Evolutionary conservation across 1,140 invertebrate genomes (phyloP).

Genomic region (Triops cancriformis): DNA sequence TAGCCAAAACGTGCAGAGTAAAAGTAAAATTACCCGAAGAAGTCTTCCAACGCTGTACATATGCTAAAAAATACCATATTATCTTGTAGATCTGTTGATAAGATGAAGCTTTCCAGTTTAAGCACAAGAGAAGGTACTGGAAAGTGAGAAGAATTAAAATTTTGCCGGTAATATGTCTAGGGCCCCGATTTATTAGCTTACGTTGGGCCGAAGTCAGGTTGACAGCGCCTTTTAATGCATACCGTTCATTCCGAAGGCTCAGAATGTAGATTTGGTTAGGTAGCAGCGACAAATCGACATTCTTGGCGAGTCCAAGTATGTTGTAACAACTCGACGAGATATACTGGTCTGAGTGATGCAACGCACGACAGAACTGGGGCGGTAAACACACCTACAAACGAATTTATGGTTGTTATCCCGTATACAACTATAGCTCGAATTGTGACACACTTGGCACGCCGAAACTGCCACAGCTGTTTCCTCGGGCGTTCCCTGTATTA

Average conservation of each 20-base stretch:
- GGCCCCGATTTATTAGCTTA: neutral
- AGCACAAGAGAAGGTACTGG: neutral
- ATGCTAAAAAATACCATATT: neutral
- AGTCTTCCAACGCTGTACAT: neutral
- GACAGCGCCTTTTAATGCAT: neutral
- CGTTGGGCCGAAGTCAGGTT: neutral
- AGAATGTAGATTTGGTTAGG: neutral
- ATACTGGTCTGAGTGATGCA: neutral
- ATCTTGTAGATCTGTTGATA: neutral
- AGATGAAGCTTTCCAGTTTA: neutral
- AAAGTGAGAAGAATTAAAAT: neutral
- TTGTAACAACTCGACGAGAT: neutral
- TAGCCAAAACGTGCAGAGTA: neutral
- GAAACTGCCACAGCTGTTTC: neutral
- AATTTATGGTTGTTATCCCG: neutral
- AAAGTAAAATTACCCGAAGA: neutral
- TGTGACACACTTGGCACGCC: neutral
- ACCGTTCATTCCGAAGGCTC: neutral
- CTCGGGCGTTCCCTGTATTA: neutral
- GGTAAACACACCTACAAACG: neutral
- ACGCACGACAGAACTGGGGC: neutral
- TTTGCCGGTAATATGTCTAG: neutral
- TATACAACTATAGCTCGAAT: neutral
- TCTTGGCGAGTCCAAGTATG: neutral
- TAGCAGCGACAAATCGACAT: neutral